Evolutionary conservation across 1,140 invertebrate species (phyloP), one percentile per base, ranked within the genome.

Genomic region (Caenorhabditis briggsae): DNA sequence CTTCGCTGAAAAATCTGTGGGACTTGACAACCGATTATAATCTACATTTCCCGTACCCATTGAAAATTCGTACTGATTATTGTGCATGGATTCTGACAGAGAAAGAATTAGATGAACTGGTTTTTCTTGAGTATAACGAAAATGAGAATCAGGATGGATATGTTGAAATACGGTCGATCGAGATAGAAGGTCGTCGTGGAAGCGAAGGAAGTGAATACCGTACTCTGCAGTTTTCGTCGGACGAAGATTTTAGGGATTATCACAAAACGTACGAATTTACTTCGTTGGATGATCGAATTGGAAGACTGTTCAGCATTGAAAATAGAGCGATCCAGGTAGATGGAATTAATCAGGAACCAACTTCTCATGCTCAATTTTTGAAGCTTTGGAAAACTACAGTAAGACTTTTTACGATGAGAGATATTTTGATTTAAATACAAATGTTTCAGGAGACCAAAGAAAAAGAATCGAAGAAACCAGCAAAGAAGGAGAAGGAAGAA

Each of bases 341-440:
- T 70, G 61, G 84, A 5, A 78, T 91, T 53, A 92, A 90, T 56
- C 86, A 92, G 53, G 85, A 74, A 18, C 56, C 82, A 16, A 82
- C 83, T 3, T 64, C 88, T n/a, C 58, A 56, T 43, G 88, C 74
- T 14, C 85, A 86, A 11, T 91, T 91, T 59, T 86, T 91, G 89
- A 91, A 88, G 43, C 46, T 91, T 59, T 91, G 90, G 61, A 92
- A 91, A 61, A 83, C 90, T 43, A 88, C 87, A 23, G 84, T 89
- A 88, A n/a, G 2, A 20, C 5, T 53, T 53, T 33, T 33, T 33
- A 16, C 11, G 11, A 11, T 2, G 18, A n/a, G 56, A 58, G 5
- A 58, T 58, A 0, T 3, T 25, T 25, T 61, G n/a, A n/a, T n/a
- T n/a, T n/a, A n/a, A n/a, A n/a, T n/a, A 43, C 12, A 46, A 33